These are phyloP conservation scores for Ischnus inquisitorius DNA, from an alignment of 2,888 invertebrate genomes.

Conservation along the genomic window DNA sequence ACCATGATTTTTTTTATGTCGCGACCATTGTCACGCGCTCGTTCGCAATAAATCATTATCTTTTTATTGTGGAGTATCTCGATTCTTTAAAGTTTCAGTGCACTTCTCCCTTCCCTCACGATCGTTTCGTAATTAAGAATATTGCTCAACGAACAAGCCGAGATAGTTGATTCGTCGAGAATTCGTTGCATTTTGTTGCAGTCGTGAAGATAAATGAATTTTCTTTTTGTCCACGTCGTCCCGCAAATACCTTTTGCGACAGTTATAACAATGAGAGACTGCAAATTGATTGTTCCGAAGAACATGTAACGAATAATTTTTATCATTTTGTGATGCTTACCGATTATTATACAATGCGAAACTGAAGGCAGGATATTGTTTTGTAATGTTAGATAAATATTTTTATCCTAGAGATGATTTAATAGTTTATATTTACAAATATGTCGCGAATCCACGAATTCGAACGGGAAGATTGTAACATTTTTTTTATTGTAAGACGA, in stretches of 20 bases:
- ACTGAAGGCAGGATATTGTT: conserved; percentile 63
- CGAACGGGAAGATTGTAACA: conserved; percentile 55
- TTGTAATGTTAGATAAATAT: conserved; percentile 55
- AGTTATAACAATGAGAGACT: conserved; percentile 14
- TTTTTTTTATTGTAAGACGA: conserved; percentile 59
- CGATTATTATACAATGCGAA: conserved; percentile 52
- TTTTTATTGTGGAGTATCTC: not conserved
- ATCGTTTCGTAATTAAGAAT: conserved; percentile 9
- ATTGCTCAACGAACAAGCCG: not conserved
- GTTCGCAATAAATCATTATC: conserved; percentile 40
- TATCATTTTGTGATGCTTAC: conserved; percentile 66
- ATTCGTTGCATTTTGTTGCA: not conserved
- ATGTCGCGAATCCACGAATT: conserved; percentile 29
- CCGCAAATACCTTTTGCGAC: conserved; percentile 46
- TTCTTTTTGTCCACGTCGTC: conserved; percentile 29
- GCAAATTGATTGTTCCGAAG: conserved; percentile 13
- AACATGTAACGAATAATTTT: conserved; percentile 48
- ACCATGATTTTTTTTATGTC: conserved; percentile 22
- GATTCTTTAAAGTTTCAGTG: conserved; percentile 5
- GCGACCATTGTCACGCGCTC: conserved; percentile 23
- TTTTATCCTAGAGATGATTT: conserved; percentile 62
- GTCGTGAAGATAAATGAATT: not conserved
- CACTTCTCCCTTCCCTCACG: not conserved
- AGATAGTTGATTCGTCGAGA: not conserved
- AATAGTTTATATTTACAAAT: conserved; percentile 60